Evolutionary conservation across 2,113 vertebrate species (phyloP), one percentile per base, ranked within the genome.

Genomic region (Barbus barbus): DNA sequence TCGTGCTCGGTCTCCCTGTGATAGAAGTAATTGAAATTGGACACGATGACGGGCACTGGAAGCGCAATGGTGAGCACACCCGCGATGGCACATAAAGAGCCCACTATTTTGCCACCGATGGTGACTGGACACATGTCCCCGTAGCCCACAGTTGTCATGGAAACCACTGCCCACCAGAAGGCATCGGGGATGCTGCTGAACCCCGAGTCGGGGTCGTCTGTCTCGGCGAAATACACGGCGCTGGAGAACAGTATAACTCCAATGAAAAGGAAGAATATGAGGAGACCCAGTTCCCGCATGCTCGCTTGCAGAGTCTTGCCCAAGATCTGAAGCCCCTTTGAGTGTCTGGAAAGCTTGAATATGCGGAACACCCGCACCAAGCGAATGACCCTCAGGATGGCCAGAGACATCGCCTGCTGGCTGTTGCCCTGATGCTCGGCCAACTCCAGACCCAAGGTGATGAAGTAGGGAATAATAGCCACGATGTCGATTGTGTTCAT

Each of bases 1-100:
- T 98, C 97, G 9, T 96, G 95, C 86, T 98, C 97, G 0, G 96
- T 98, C 93, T 98, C 97, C 2, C 97, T 94, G 92, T 98, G 97
- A 89, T 99, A 99, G 93, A 99, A 98, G 93, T 99, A 99, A 93
- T 97, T 98, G 92, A 99, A 99, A 93, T 99, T 99, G 86, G 97
- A 98, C 16, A 99, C 97, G 0, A 99, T 99, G 84, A 99, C 97
- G 0, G 97, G 97, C 0, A 98, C 97, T 0, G 97, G 97, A 0
- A 98, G 92, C 16, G 97, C 97, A 4, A 99, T 99, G 86, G 97
- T 98, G 2, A 99, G 91, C 81, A 98, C 97, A 0, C 97, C 97
- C 0, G 97, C 97, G 0, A 99, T 98, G 89, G 97, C 97, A 56
- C 97, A 99, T 88, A 99, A 84, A 0, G 97, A 99, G 7, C 97